Evolutionary conservation across 2,113 vertebrate genomes (phyloP).

Genomic region (Cyprinodon variegatus): DNA sequence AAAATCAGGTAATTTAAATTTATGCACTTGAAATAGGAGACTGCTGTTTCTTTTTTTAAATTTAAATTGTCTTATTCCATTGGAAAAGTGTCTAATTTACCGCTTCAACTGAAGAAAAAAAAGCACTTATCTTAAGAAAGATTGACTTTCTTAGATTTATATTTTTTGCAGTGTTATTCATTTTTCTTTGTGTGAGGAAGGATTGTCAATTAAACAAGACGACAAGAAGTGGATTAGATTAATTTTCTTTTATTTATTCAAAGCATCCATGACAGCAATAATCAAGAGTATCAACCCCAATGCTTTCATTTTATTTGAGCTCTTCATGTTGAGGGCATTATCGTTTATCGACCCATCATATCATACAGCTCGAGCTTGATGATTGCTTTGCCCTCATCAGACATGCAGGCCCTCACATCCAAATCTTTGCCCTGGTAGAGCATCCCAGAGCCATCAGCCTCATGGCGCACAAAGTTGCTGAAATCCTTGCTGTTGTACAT

Average conservation of each 20-base stretch:
- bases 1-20: too few species aligned
- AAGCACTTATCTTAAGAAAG: too few species aligned
- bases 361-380: slow-evolving; percentile 72
- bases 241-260: slow-evolving; percentile 45
- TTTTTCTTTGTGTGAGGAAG: not conserved
- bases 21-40: too few species aligned
- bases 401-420: slow-evolving; percentile 68
- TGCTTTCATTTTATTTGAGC: not conserved
- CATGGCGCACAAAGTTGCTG: slow-evolving; percentile 41
- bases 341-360: slow-evolving; percentile 31
- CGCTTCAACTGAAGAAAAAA: too few species aligned
- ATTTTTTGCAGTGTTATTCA: too few species aligned
- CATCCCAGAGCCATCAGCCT: slow-evolving; percentile 58
- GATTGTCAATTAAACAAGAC: not conserved
- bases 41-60: too few species aligned
- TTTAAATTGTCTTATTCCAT: too few species aligned
- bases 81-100: too few species aligned
- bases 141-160: too few species aligned
- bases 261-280: not conserved
- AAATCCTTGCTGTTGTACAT: slow-evolving; percentile 62
- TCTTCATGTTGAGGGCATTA: not conserved
- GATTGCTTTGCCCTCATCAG: slow-evolving; percentile 56
- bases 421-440: not conserved
- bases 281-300: not conserved
- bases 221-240: not conserved